Evolutionary conservation across 2,797 vertebrate species (phyloP).

Genomic region (Lycodopsis pacificus): DNA sequence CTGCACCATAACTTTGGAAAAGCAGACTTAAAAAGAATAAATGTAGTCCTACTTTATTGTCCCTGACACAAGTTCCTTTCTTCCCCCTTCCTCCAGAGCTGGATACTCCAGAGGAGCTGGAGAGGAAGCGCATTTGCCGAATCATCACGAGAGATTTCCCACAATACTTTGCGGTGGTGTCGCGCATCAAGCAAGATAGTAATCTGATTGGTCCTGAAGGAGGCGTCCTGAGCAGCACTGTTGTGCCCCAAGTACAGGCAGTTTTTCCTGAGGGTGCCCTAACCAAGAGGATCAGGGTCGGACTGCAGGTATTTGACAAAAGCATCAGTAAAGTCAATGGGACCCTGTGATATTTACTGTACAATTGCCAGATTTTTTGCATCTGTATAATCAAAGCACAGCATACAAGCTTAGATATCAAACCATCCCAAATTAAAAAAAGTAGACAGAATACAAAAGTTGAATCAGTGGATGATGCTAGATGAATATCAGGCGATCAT

Average conservation of each 20-base stretch:
- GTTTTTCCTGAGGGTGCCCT: constrained; percentile 97
- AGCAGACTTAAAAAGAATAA: not conserved
- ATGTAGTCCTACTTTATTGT: accelerated
- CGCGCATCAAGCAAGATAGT: constrained; percentile 96
- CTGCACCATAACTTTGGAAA: not conserved
- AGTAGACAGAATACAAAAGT: not conserved
- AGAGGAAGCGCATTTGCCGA: constrained; percentile 95
- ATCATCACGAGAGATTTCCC: constrained; percentile 98
- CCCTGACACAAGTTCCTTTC: not conserved
- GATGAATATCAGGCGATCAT: not conserved
- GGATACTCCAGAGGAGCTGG: constrained; percentile 93
- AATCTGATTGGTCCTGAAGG: constrained; percentile 97
- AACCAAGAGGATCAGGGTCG: constrained; percentile 96
- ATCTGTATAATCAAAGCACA: not conserved
- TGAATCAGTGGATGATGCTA: not conserved
- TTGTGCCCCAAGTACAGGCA: constrained; percentile 95
- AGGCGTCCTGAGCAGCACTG: constrained; percentile 95
- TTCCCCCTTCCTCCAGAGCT: constrained; percentile 83
- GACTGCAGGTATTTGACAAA: constrained; percentile 91
- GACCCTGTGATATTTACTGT: not conserved
- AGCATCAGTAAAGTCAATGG: not conserved
- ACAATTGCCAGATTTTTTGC: not conserved
- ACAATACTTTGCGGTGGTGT: constrained; percentile 98
- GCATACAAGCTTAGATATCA: not conserved
- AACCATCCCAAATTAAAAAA: not conserved